Evolutionary conservation across 2,888 invertebrate species (phyloP), one percentile per base, ranked within the genome.

Genomic region (Tiliacea citrago): DNA sequence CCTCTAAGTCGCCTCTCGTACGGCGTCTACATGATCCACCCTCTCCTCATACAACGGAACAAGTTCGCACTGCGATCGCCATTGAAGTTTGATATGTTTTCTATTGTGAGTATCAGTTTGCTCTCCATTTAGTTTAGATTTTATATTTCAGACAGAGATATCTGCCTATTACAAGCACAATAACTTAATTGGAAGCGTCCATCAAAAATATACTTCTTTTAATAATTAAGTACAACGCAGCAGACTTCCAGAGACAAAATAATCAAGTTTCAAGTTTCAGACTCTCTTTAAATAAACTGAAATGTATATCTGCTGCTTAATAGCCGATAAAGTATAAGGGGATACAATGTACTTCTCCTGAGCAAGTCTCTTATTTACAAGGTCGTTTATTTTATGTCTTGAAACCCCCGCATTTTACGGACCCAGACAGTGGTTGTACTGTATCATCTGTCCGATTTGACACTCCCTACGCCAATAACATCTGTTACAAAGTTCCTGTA

Each of bases 1-100:
- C 85, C 86, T 0, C 75, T 86, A 9, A 78, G 87, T 9, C 79
- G 81, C 3, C 81, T 88, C 3, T 79, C 86, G 0, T 88, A 88
- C 62, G 84, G 86, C 2, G 63, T 88, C 7, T 88, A 87, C 66
- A 55, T 88, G 39, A 70, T 72, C 3, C 88, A 88, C 24, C 67
- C 79, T 9, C 21, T 86, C 7, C 1, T 90, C 9, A 81, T 83
- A 6, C 70, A 76, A n/a, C 73, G 84, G 8, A 68, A 73, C 3
- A 61, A 74, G 0, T 39, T 71, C 5, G 0, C 81, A 0, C 45
- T 73, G 0, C 73, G 89, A 49, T 60, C 84, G 2, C 84, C 86
- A 0, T 4, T 72, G 8, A 68, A 29, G 9, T 72, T 66, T 9
- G 85, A 79, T 21, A 0, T 9, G 0, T 73, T 79, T 24, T 39